Evolutionary conservation across 2,113 vertebrate genomes (phyloP).

Genomic region (Uropsilus gracilis): DNA sequence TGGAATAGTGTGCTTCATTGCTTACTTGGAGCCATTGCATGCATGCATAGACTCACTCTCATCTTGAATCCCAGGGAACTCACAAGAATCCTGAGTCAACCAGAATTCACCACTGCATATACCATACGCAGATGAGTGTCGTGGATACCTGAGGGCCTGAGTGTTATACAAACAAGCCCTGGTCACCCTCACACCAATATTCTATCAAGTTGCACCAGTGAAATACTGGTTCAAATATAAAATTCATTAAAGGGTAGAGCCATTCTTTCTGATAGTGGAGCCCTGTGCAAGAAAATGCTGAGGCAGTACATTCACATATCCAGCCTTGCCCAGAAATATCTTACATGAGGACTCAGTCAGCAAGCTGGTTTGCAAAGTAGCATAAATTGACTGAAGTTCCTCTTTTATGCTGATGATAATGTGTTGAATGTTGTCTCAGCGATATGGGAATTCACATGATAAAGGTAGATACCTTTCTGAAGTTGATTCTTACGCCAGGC

Average conservation of each 20-base stretch:
- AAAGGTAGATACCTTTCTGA: not conserved
- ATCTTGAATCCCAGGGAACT: not conserved
- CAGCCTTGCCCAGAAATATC: not conserved
- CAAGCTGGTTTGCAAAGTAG: not conserved
- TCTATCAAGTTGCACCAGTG: not conserved
- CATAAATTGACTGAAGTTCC: not conserved
- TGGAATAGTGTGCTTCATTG: not conserved
- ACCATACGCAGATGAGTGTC: not conserved
- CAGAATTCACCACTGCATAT: not conserved
- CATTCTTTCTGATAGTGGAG: not conserved
- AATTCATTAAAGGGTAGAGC: not conserved
- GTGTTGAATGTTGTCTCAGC: not conserved
- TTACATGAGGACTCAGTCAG: not conserved
- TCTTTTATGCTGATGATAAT: too few relatives aligned
- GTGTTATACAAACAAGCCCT: fast-evolving
- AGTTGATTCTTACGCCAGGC: not conserved
- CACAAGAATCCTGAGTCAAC: not conserved
- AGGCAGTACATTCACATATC: fast-evolving
- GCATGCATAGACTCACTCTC: not conserved
- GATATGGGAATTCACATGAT: not conserved
- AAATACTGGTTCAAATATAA: not conserved
- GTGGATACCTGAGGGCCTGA: fast-evolving
- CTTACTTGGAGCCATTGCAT: not conserved
- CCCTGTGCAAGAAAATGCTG: not conserved
- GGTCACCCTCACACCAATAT: not conserved